Conservation (phyloP, 2,113 vertebrate species). For the Myrmophylax atrothorax region DNA sequence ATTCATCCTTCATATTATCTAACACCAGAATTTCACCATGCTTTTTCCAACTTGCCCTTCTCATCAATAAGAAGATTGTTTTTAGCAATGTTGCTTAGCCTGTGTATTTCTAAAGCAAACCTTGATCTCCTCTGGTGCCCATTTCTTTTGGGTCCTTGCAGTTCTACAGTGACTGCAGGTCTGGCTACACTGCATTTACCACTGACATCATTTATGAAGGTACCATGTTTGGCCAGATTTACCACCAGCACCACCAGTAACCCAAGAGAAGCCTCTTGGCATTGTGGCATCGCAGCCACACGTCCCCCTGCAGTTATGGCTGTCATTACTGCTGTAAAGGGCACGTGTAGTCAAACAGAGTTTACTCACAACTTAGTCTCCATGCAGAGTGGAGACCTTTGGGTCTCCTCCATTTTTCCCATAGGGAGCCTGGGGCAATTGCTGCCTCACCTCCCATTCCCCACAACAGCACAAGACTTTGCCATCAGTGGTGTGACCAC, state of each 20-base stretch:
- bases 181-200: not conserved
- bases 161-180: not conserved
- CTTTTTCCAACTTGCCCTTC: not conserved
- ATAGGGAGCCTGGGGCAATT: not conserved
- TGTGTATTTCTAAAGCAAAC: not conserved
- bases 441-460: not conserved
- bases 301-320: accelerated
- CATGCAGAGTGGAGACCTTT: not conserved
- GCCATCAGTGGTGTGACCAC: not conserved
- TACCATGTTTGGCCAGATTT: not conserved
- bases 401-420: not conserved
- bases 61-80: not conserved
- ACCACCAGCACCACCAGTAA: not conserved
- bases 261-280: not conserved
- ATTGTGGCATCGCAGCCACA: not conserved
- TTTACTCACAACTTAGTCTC: not conserved
- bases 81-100: not conserved
- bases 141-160: not conserved
- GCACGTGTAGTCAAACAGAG: not conserved
- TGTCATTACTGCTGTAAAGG: not conserved
- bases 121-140: not conserved
- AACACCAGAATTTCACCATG: not conserved
- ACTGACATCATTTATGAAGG: not conserved
- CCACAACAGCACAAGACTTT: not conserved
- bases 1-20: not conserved